Conservation (phyloP, 2,113 vertebrate species). For the Corapipo altera region DNA sequence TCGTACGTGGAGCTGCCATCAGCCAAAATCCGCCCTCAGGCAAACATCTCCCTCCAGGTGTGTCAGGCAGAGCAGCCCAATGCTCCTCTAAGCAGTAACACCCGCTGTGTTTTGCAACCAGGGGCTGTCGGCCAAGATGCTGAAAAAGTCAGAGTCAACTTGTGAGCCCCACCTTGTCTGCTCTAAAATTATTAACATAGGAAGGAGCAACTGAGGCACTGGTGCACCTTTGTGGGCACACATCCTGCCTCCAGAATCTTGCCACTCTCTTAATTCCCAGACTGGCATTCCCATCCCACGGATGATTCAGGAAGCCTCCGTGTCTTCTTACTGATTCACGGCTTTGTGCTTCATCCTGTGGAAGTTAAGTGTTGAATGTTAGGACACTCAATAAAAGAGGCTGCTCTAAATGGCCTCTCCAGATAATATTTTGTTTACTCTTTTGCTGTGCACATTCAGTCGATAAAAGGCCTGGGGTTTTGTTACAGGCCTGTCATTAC, state of each 20-base stretch:
- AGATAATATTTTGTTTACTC: neutral
- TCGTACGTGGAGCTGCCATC: conserved; percentile 88
- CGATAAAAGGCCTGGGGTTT: neutral
- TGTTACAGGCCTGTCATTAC: neutral
- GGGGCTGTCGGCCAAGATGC: neutral
- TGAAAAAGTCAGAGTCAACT: neutral
- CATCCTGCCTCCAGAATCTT: neutral
- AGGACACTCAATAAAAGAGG: neutral
- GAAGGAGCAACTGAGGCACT: neutral
- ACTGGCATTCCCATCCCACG: neutral
- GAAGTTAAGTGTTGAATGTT: neutral
- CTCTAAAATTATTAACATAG: neutral
- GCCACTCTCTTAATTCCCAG: neutral
- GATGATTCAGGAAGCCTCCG: neutral
- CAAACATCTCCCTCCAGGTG: conserved; percentile 98
- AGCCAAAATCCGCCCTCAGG: conserved; percentile 84
- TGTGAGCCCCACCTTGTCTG: neutral
- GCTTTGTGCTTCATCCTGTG: neutral
- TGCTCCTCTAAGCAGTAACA: neutral
- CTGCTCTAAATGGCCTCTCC: neutral
- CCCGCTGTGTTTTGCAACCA: accelerated
- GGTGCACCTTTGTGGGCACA: neutral
- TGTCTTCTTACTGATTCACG: neutral
- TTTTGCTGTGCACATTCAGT: neutral
- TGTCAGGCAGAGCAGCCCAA: neutral